phyloP scores from a whole-genome alignment of 1,140 invertebrate genomes.

The Psix sp. region DNA sequence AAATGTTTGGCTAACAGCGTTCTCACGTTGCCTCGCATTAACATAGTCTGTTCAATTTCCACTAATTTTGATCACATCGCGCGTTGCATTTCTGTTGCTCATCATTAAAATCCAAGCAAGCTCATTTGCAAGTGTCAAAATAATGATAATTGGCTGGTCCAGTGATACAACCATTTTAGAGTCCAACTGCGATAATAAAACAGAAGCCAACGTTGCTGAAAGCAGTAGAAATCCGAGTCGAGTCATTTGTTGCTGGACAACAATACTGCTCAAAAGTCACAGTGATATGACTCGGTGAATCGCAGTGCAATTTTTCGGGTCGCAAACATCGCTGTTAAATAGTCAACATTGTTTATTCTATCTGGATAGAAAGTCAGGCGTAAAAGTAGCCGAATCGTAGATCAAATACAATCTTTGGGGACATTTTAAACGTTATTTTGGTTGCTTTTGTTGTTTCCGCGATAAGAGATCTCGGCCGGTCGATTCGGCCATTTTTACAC shows the following conservation, averaged over 20 bases:
- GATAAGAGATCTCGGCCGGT: not conserved
- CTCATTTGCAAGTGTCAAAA: slow-evolving; percentile 2
- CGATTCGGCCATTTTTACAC: slow-evolving; percentile 14
- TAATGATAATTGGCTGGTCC: not conserved
- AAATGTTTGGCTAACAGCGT: slow-evolving; percentile 13
- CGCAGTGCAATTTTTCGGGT: slow-evolving; percentile 21
- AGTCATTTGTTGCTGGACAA: slow-evolving; percentile 47
- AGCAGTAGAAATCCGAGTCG: not conserved
- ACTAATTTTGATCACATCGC: slow-evolving; percentile 13
- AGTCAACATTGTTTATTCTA: slow-evolving; percentile 6
- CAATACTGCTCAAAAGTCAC: slow-evolving; percentile 32
- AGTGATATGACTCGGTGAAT: slow-evolving; percentile 11
- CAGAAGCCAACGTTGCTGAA: slow-evolving; percentile 18
- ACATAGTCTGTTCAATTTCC: slow-evolving; percentile 2
- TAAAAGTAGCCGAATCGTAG: not conserved
- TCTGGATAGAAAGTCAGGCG: slow-evolving; percentile 11
- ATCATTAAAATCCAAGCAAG: not conserved
- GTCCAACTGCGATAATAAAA: not conserved
- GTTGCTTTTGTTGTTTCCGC: no score
- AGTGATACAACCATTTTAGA: not conserved
- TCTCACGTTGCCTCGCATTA: slow-evolving; percentile 9
- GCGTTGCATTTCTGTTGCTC: no score
- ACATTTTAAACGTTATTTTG: no score
- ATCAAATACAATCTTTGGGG: no score
- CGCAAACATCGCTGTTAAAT: slow-evolving; percentile 18